phyloP scores from a whole-genome alignment of 2,797 vertebrate genomes.

The Poeciliopsis presidionis region DNA sequence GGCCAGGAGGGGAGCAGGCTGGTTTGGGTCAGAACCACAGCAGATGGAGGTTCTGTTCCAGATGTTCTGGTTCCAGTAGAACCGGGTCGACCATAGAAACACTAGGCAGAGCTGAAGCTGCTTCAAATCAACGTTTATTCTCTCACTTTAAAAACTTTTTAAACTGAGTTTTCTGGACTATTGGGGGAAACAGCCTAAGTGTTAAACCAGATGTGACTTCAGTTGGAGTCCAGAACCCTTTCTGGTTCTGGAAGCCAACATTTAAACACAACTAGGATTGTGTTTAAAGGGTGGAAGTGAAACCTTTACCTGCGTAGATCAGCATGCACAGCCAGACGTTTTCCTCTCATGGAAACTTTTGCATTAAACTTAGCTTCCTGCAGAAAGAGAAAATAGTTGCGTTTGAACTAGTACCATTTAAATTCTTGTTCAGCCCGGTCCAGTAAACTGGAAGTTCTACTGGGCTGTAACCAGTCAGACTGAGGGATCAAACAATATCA shows the following conservation, averaged over 20 bases:
- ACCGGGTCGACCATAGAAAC: no score
- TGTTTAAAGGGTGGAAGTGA: background rate
- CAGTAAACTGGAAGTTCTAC: background rate
- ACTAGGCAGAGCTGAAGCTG: no score
- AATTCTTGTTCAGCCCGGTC: background rate
- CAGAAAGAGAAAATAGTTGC: background rate
- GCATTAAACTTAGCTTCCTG: conserved; percentile 85
- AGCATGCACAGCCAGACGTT: conserved; percentile 84
- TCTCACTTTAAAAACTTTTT: no score
- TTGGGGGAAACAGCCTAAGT: background rate
- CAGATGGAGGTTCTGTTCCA: no score
- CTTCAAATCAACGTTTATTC: no score
- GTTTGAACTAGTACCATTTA: background rate
- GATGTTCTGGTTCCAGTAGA: no score
- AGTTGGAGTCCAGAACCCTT: background rate
- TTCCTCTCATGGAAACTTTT: conserved; percentile 88
- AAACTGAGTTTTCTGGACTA: no score
- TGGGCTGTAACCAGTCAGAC: background rate
- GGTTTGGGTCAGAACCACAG: no score
- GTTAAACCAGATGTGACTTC: background rate
- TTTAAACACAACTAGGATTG: background rate
- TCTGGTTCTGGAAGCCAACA: background rate
- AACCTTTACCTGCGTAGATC: conserved; percentile 87
- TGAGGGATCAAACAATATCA: background rate
- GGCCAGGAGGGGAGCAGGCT: no score